phyloP scores from a whole-genome alignment of 2,888 invertebrate species.

The Pemphredon lugubris region DNA sequence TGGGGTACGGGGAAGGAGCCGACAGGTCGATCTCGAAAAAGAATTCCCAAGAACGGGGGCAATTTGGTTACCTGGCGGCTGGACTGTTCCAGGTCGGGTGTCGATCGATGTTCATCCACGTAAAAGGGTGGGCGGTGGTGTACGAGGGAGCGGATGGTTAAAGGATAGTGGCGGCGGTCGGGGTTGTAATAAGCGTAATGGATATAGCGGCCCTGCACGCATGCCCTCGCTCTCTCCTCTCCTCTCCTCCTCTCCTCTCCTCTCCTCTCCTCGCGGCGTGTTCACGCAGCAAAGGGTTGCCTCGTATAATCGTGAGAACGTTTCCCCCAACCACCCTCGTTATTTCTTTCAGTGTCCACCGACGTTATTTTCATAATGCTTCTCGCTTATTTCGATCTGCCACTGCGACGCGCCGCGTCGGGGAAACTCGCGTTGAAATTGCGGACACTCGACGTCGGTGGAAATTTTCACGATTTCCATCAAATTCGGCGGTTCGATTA shows the following conservation, averaged over 20 bases:
- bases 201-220: constrained; percentile 81
- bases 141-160: constrained; percentile 67
- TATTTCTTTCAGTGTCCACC: constrained; percentile 56
- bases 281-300: constrained; percentile 69
- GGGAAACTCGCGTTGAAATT: not conserved
- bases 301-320: constrained; percentile 65
- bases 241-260: too few relatives aligned
- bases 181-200: constrained; percentile 83
- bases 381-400: constrained; percentile 37
- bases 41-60: constrained; percentile 54
- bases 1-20: constrained; percentile 16
- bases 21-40: too few relatives aligned
- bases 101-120: constrained; percentile 79
- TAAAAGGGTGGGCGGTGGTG: constrained; percentile 76
- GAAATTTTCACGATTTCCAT: too few relatives aligned
- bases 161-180: constrained; percentile 70
- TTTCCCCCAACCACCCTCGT: constrained; percentile 19
- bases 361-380: constrained; percentile 53
- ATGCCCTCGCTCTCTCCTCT: too few relatives aligned
- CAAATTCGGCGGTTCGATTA: too few relatives aligned
- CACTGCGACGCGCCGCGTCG: not conserved
- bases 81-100: constrained; percentile 70
- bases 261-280: constrained; percentile 59
- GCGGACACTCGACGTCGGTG: not conserved
- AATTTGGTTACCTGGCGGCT: constrained; percentile 69